These are phyloP conservation scores for Drosophila teissieri DNA, from an alignment of 1,140 invertebrate species.

Conservation along the genomic window DNA sequence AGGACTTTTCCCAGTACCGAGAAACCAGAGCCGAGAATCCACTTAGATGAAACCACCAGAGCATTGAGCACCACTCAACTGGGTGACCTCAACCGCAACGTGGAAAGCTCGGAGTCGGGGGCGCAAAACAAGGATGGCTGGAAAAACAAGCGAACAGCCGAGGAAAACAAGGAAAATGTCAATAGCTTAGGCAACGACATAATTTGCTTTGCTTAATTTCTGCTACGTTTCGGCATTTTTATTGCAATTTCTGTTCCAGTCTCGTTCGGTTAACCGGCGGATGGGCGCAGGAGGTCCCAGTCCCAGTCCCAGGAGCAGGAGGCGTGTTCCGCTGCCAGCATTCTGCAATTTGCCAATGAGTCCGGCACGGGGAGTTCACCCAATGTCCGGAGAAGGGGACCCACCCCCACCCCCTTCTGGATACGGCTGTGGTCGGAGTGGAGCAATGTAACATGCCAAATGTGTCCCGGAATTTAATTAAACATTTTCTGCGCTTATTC, in stretches of 20 bases:
- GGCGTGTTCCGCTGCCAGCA: constrained; percentile 14
- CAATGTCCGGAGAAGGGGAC: not conserved
- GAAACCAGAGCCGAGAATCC: not conserved
- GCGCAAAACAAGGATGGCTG: constrained; percentile 5
- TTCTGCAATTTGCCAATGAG: constrained; percentile 47
- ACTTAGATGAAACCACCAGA: constrained; percentile 11
- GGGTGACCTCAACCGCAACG: constrained; percentile 50
- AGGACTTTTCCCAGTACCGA: constrained; percentile 7
- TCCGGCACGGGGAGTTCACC: constrained; percentile 5
- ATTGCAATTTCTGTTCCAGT: constrained; percentile 76
- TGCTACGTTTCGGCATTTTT: constrained; percentile 77
- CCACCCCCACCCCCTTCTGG: not conserved
- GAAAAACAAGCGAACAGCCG: constrained; percentile 13
- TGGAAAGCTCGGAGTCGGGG: constrained; percentile 17
- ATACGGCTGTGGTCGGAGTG: constrained; percentile 59
- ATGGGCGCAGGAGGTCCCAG: not conserved
- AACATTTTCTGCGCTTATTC: constrained; percentile 81
- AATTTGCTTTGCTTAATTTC: constrained; percentile 81
- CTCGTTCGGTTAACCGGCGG: constrained; percentile 28
- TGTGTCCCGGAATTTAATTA: constrained; percentile 82
- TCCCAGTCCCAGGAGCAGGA: not conserved
- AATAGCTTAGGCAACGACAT: constrained; percentile 69
- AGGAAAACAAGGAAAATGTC: constrained; percentile 59
- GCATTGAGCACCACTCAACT: constrained; percentile 21
- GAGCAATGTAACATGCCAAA: constrained; percentile 81